These are phyloP conservation scores for Aythya baeri DNA, from an alignment of 2,113 vertebrate genomes.

Conservation along the genomic window DNA sequence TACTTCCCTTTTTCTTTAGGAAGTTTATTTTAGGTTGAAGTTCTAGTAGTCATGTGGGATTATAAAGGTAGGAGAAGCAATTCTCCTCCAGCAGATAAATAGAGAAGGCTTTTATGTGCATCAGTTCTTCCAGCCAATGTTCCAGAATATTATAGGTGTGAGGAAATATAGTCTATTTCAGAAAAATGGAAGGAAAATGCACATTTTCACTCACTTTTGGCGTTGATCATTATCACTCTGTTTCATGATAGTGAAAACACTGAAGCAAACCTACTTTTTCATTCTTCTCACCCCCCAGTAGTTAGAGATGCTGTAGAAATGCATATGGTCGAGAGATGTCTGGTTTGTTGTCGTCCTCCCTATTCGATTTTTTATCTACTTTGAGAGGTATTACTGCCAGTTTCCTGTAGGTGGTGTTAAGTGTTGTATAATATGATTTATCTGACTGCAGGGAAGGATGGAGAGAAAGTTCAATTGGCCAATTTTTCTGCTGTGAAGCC, in stretches of 20 bases:
- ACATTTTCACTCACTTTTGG: neutral
- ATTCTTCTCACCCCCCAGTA: neutral
- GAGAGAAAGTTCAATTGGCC: neutral
- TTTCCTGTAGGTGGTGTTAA: constrained; percentile 45
- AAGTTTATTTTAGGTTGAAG: neutral
- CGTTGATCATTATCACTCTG: neutral
- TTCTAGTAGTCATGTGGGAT: neutral
- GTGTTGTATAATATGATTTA: neutral
- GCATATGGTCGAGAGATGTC: neutral
- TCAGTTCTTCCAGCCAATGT: neutral
- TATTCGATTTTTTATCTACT: neutral
- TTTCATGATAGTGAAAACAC: neutral
- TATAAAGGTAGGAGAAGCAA: neutral
- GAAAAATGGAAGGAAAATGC: neutral
- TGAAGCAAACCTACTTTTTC: neutral
- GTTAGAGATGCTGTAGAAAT: neutral
- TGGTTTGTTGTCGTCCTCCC: neutral
- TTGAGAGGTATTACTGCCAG: neutral
- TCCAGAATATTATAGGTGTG: neutral
- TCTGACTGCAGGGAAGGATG: neutral
- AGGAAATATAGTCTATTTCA: neutral
- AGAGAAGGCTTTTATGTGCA: neutral
- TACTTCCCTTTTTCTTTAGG: neutral
- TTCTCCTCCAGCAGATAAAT: neutral
- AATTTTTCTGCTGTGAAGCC: neutral